Base-by-base conservation (phyloP, 1,140 invertebrate genomes). In the Orius insidiosus region DNA sequence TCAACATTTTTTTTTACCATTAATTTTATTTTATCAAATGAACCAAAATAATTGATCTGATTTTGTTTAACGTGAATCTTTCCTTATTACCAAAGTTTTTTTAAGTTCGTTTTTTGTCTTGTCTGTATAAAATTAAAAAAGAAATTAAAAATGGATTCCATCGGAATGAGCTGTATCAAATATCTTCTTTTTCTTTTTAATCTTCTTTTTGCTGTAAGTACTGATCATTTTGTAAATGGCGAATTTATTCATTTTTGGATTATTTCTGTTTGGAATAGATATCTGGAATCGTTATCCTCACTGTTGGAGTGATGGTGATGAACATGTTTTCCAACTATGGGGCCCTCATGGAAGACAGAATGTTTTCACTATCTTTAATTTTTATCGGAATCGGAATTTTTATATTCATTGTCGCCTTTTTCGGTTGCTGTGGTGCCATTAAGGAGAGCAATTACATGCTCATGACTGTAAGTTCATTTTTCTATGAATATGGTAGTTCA, bases 381-480 rank as follows among this genome's bases (percentile, higher is more conserved):
- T 67, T 85, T 52, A 83, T 86, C 50, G 62, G 80, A 37, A 59
- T 83, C 52, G 84, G 84, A 4, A 64, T 68, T 1, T 62, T 84
- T 37, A 76, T 85, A 48, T 81, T 85, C 57, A 49, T 83, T 18
- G 75, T 86, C 47, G 76, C 80, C 6, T 85, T 84, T 68, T 80
- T 86, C 57, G 85, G 85, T 53, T 88, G 84, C 62, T 86, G 83
- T 57, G 84, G 84, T 31, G 82, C 84, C 7, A 75, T 85, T 44
- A 71, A 78, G 43, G 82, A 86, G 59, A 85, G 75, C 56, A 74
- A 80, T 55, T 86, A 80, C 64, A 86, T 87, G 80, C 68, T 80
- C 14, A 71, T 83, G 57, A 81, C 79, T 55, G 80, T 84, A 61
- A 53, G 51, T 43, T 11, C n/a, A n/a, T n/a, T n/a, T n/a, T n/a